Evolutionary conservation across 2,797 vertebrate genomes (phyloP).

Genomic region (Holocentrus rufus): DNA sequence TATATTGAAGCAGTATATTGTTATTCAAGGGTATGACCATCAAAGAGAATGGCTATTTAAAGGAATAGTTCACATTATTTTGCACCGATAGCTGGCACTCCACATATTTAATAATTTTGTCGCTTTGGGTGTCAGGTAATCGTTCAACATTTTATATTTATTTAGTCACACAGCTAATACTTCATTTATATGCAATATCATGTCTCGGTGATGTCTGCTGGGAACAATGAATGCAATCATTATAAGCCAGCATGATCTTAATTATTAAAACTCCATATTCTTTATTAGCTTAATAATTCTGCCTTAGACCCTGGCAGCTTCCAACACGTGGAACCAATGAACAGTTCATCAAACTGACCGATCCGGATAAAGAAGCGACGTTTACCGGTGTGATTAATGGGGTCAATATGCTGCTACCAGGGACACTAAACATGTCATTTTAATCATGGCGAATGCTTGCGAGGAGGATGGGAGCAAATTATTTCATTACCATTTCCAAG

Average conservation of each 20-base stretch:
- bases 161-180: conserved; percentile 42
- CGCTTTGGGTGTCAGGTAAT: conserved; percentile 10
- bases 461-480: conserved; percentile 56
- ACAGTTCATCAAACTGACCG: conserved; percentile 70
- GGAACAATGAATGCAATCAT: conserved; percentile 61
- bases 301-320: conserved; percentile 44
- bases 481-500: conserved; percentile 66
- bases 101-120: conserved; percentile 6
- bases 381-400: conserved; percentile 74
- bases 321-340: conserved; percentile 44
- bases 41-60: background rate
- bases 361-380: conserved; percentile 61
- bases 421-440: conserved; percentile 73
- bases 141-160: conserved; percentile 40
- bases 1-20: conserved; percentile 3
- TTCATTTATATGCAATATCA: conserved; percentile 65
- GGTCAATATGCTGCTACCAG: conserved; percentile 69
- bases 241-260: conserved; percentile 64
- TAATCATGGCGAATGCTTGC: conserved; percentile 67
- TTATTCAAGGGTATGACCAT: background rate
- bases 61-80: background rate
- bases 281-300: conserved; percentile 72
- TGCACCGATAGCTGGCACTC: background rate
- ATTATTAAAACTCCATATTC: conserved; percentile 74
- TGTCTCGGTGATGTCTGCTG: conserved; percentile 49